Evolutionary conservation across 1,140 invertebrate genomes (phyloP).

Genomic region (Panonychus citri): DNA sequence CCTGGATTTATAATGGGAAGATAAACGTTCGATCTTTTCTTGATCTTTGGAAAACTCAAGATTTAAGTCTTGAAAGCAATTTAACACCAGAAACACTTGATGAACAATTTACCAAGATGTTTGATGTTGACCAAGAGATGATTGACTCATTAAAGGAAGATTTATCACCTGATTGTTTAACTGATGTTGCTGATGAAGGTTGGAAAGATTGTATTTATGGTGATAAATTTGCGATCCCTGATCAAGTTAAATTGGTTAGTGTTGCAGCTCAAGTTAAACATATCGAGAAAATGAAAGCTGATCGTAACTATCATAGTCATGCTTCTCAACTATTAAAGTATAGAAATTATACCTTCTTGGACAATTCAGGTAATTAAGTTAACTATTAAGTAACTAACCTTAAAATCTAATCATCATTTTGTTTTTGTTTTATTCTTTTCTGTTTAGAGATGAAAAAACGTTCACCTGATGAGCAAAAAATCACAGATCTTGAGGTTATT

Average conservation of each 20-base stretch:
- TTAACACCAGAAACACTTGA: not conserved
- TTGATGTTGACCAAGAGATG: not conserved
- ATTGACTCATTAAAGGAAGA: conserved; percentile 1
- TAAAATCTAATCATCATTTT: not conserved
- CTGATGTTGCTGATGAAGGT: not conserved
- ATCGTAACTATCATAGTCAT: not conserved
- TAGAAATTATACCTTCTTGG: not conserved
- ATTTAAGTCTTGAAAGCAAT: not conserved
- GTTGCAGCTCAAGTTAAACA: not conserved
- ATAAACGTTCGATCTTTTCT: not conserved
- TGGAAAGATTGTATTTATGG: not conserved
- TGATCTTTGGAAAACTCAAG: not conserved
- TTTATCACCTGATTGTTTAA: not conserved
- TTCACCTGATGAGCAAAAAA: not conserved
- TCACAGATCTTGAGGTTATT: not conserved
- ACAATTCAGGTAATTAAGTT: not conserved
- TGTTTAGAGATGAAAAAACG: not conserved
- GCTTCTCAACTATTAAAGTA: not conserved
- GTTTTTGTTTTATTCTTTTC: not conserved
- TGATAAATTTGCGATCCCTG: not conserved
- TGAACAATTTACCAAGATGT: not conserved
- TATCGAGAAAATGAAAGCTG: not conserved
- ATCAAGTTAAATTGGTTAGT: not conserved
- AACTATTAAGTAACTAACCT: not conserved
- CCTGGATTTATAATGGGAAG: not conserved